Percentiles rank a stretch among this genome's conserved stretches.
These are phyloP conservation scores for Ailuropoda melanoleuca DNA, from an alignment of 2,113 vertebrate genomes.

Conservation along the genomic window DNA sequence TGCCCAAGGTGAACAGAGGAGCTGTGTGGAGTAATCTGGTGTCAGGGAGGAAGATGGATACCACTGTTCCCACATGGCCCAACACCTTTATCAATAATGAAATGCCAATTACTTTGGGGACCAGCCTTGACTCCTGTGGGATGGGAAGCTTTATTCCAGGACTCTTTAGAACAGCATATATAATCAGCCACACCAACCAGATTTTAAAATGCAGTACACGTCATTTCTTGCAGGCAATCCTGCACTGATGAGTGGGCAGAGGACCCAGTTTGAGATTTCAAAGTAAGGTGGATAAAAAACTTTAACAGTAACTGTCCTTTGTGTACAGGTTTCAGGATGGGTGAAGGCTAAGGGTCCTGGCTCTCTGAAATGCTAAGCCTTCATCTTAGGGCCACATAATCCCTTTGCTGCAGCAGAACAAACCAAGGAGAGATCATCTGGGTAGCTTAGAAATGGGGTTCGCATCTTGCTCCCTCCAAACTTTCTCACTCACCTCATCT, in stretches of 20 bases:
- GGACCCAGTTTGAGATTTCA: conserved; percentile 12
- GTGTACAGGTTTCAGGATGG: background rate
- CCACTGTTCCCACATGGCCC: conserved; percentile 28
- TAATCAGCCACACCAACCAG: conserved; percentile 45
- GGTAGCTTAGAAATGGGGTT: background rate
- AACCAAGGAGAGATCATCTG: background rate
- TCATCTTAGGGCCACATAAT: too few species aligned
- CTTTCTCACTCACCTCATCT: background rate
- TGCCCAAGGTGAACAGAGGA: conserved; percentile 71
- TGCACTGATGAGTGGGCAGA: background rate
- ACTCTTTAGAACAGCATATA: conserved; percentile 45
- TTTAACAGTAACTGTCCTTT: background rate
- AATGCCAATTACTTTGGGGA: conserved; percentile 69
- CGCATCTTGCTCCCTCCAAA: background rate
- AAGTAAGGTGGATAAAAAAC: background rate
- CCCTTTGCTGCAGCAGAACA: background rate
- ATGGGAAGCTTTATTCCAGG: conserved; percentile 57
- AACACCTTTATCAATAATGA: conserved; percentile 76
- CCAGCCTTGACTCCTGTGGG: conserved; percentile 63
- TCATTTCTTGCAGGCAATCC: conserved; percentile 10
- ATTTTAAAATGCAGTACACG: background rate
- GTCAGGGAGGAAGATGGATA: conserved; percentile 68
- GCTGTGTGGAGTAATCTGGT: conserved; percentile 57
- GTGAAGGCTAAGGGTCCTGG: background rate
- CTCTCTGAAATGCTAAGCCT: background rate